These are phyloP conservation scores for Pardosa pseudoannulata DNA, from an alignment of 2,888 invertebrate genomes.

Conservation along the genomic window DNA sequence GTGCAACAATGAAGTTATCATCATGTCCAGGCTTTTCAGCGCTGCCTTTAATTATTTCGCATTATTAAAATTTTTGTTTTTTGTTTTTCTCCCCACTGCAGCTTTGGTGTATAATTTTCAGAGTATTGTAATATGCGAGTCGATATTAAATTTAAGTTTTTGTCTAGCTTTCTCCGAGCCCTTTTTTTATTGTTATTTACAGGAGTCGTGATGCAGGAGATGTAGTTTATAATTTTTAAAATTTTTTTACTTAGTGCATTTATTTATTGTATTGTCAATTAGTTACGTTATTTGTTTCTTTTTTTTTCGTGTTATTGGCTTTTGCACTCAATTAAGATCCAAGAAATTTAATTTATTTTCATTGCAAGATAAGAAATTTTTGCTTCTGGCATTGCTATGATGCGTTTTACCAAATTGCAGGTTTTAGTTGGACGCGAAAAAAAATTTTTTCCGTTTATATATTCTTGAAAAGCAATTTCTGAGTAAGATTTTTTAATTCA, in stretches of 20 bases:
- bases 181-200: not conserved
- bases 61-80: slow-evolving; percentile 43
- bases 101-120: slow-evolving; percentile 53
- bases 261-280: not conserved
- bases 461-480: too few relatives aligned
- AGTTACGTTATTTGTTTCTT: not conserved
- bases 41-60: slow-evolving; percentile 66
- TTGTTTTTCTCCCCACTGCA: slow-evolving; percentile 32
- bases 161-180: not conserved
- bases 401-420: too few relatives aligned
- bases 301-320: not conserved
- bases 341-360: not conserved
- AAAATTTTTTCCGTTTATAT: too few relatives aligned
- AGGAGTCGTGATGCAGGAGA: not conserved
- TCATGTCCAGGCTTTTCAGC: slow-evolving; percentile 60
- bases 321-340: not conserved
- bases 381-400: too few relatives aligned
- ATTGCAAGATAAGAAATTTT: too few relatives aligned
- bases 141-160: slow-evolving; percentile 53
- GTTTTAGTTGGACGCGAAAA: too few relatives aligned
- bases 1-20: slow-evolving; percentile 69
- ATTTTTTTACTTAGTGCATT: not conserved
- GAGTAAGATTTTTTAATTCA: too few relatives aligned
- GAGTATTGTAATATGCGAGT: slow-evolving; percentile 29
- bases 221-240: not conserved